These are phyloP conservation scores for Macrophya alboannulata DNA, from an alignment of 2,888 invertebrate genomes.

Conservation along the genomic window DNA sequence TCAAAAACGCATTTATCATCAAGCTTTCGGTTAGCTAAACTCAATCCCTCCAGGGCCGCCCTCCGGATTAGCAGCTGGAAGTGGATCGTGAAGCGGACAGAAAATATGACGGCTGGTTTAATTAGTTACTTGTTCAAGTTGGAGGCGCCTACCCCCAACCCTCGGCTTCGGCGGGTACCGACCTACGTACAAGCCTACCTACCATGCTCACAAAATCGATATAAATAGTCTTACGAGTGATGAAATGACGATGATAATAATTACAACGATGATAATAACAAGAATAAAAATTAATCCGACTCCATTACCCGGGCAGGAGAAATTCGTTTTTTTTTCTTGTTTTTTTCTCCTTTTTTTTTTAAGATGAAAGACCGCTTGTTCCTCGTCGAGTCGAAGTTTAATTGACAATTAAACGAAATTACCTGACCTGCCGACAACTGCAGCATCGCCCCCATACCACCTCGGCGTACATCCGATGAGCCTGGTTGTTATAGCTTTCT, in stretches of 20 bases:
- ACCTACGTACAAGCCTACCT: not conserved
- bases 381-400: not conserved
- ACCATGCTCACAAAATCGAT: conserved; percentile 20
- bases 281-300: not conserved
- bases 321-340: not conserved
- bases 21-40: conserved; percentile 52
- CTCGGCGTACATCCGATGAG: not conserved
- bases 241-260: not conserved
- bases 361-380: conserved; percentile 7
- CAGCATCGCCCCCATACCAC: not conserved
- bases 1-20: conserved; percentile 54
- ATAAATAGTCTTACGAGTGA: conserved; percentile 1
- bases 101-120: conserved; percentile 54
- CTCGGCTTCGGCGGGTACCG: not conserved
- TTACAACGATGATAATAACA: not conserved
- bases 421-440: not conserved
- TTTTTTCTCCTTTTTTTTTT: not conserved
- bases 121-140: conserved; percentile 54
- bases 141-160: conserved; percentile 7
- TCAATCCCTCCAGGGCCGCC: conserved; percentile 41
- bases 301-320: not conserved
- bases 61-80: conserved; percentile 51
- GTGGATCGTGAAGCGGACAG: conserved; percentile 51
- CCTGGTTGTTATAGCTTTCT: not conserved
- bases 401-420: conserved; percentile 20